These are phyloP conservation scores for Nycticorax nycticorax DNA, from an alignment of 2,113 vertebrate genomes.

Conservation along the genomic window DNA sequence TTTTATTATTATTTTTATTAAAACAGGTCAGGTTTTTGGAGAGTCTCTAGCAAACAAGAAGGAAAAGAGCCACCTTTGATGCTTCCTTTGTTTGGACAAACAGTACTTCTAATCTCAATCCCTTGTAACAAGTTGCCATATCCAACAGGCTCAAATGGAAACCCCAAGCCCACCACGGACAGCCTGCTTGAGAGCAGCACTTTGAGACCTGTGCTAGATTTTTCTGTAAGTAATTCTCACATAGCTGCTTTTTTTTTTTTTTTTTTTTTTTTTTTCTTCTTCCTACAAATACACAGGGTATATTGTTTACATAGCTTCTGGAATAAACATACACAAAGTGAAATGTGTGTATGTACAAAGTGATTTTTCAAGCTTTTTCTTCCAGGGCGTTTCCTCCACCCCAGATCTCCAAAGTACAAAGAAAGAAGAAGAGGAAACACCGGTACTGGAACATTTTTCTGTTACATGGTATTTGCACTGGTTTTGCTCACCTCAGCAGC, in stretches of 20 bases:
- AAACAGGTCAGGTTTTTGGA: background rate
- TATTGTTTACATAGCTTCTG: background rate
- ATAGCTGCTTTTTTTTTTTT: too few relatives aligned
- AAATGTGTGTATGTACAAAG: background rate
- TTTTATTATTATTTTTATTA: background rate
- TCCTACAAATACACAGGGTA: background rate
- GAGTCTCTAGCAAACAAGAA: background rate
- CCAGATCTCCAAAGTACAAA: background rate
- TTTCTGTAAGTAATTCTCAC: background rate
- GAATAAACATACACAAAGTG: background rate
- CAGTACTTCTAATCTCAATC: background rate
- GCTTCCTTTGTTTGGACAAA: background rate
- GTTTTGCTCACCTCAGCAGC: background rate
- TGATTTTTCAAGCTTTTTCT: background rate
- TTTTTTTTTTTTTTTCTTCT: too few relatives aligned
- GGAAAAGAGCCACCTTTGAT: background rate
- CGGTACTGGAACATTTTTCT: background rate
- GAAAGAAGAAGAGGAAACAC: background rate
- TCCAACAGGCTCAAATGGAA: background rate
- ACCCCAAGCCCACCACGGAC: fast-evolving
- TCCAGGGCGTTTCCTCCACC: background rate
- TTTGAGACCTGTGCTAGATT: background rate
- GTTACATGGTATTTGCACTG: background rate
- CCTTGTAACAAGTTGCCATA: background rate
- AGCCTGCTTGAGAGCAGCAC: background rate